Evolutionary conservation across 2,888 invertebrate genomes (phyloP), one percentile per base, ranked within the genome.

Genomic region (Nudaria mundana): DNA sequence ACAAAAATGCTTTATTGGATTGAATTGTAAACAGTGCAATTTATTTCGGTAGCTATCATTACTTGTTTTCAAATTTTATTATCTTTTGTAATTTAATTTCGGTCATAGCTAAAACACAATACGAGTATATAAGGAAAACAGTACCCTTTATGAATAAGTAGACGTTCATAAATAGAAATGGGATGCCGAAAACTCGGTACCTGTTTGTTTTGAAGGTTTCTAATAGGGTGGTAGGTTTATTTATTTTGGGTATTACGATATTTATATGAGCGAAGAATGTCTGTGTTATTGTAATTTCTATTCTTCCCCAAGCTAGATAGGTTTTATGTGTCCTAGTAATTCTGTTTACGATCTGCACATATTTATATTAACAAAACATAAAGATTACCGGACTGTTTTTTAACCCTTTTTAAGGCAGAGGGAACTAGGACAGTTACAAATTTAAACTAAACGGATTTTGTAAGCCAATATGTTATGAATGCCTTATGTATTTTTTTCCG

Each of bases 131-230:
- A 28, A 28, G 8, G 22, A 11, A 34, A 37, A 26, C 25, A 11
- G 11, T 28, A 37, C 32, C 24, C n/a, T 41, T 33, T 41, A 24
- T 40, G 18, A 18, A 30, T 36, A 29, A 32, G 29, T 18, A 37
- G 28, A 32, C 16, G 25, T 37, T 37, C 34, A 34, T 38, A 34
- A 38, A 38, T 38, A 43, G 22, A 34, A 31, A 38, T 38, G 26
- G 26, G 26, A 43, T 34, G 34, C 26, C 29, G 26, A 22, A 22
- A 28, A 26, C 16, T 34, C 14, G 14, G 10, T 10, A 14, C 23
- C 23, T 38, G 12, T 24, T 26, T 37, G 37, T 37, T 23, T 26
- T 23, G 30, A 26, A 36, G 23, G 3, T 8, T 33, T 5, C 10
- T 33, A 33, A 25, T 37, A 22, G 14, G 16, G 28, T 14, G 2